phyloP scores from a whole-genome alignment of 2,797 vertebrate genomes.

The Momotus momota region DNA sequence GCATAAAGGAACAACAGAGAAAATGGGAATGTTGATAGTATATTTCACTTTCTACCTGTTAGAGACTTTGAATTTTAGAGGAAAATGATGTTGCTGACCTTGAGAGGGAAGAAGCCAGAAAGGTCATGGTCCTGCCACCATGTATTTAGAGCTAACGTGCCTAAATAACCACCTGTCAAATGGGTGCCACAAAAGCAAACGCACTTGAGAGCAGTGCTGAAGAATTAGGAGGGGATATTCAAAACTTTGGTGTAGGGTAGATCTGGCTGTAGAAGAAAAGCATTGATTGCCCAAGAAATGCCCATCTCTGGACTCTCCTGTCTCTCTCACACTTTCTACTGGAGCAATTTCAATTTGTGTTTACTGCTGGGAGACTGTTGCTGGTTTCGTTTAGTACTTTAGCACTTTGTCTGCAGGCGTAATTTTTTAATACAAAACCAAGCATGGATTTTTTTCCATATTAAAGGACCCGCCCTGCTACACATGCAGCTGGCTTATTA shows the following conservation, averaged over 20 bases:
- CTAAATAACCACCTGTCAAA: background rate
- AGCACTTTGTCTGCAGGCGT: background rate
- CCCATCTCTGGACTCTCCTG: background rate
- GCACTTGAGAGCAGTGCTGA: background rate
- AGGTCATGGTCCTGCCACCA: background rate
- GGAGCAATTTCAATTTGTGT: accelerated
- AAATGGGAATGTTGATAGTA: background rate
- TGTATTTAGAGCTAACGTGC: background rate
- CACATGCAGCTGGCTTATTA: background rate
- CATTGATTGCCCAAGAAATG: background rate
- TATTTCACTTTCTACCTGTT: background rate
- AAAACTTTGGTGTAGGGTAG: background rate
- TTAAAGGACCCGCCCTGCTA: background rate
- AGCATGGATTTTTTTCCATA: background rate
- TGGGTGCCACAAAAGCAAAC: background rate
- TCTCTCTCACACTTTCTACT: background rate
- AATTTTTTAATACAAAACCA: background rate
- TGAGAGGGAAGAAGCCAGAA: background rate
- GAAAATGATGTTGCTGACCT: background rate
- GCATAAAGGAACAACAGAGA: background rate
- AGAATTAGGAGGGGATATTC: background rate
- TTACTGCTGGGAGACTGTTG: background rate
- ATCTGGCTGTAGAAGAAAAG: background rate
- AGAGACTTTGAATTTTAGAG: background rate
- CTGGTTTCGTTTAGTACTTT: background rate